These are phyloP conservation scores for Papilio glaucus DNA, from an alignment of 1,140 invertebrate genomes.

Conservation along the genomic window DNA sequence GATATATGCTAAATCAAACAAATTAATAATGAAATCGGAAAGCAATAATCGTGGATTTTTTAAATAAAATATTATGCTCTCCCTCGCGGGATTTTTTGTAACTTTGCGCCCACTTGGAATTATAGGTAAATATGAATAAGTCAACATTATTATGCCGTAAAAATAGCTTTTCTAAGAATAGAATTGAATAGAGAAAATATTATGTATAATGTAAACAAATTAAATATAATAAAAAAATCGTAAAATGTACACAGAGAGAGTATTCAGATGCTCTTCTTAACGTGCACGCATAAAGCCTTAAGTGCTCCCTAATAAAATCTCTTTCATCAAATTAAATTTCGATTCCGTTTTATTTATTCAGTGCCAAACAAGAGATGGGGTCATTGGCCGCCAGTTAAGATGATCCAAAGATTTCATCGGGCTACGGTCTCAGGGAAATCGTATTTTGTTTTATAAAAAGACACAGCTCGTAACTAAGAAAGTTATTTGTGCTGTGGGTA, in stretches of 20 bases:
- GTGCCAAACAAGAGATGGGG: slow-evolving; percentile 29
- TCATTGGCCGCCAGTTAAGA: slow-evolving; percentile 16
- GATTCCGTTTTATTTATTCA: slow-evolving; percentile 37
- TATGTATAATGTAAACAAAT: not conserved
- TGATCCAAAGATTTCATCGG: slow-evolving; percentile 29
- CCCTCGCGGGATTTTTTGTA: too few relatives aligned
- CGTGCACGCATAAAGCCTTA: slow-evolving; percentile 1
- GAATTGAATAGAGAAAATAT: not conserved
- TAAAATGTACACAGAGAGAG: not conserved
- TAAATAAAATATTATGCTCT: too few relatives aligned
- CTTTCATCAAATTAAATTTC: slow-evolving; percentile 37
- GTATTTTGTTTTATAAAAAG: slow-evolving; percentile 23
- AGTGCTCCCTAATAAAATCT: slow-evolving; percentile 29
- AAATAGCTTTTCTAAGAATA: not conserved
- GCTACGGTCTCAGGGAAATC: slow-evolving; percentile 19
- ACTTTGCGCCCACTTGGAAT: too few relatives aligned
- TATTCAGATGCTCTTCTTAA: slow-evolving; percentile 6
- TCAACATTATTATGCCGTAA: too few relatives aligned
- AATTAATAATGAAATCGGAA: not conserved
- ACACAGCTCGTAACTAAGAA: not conserved
- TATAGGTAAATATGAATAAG: too few relatives aligned
- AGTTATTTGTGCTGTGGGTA: slow-evolving; percentile 15
- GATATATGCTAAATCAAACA: not conserved
- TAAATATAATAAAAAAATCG: not conserved
- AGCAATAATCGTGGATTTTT: not conserved